These are phyloP conservation scores for Agrotis ipsilon DNA, from an alignment of 2,888 invertebrate genomes.

Conservation along the genomic window DNA sequence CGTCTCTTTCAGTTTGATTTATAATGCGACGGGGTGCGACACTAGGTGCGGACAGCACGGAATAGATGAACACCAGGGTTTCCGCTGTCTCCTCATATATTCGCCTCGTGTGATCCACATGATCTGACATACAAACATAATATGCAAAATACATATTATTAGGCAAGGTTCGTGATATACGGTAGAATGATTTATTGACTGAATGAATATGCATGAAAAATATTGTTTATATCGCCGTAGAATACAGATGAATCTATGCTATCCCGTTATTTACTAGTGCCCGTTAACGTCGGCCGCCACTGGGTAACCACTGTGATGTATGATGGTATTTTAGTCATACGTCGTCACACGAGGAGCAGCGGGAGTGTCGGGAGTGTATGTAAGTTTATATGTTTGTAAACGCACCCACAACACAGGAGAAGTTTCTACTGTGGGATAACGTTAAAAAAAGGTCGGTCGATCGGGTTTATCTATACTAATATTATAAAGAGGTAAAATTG, in stretches of 20 bases:
- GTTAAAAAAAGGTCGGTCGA: too few relatives aligned
- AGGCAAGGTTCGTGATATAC: not conserved
- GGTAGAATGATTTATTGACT: not conserved
- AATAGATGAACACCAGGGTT: conserved; percentile 1
- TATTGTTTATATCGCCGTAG: not conserved
- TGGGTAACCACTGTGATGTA: too few relatives aligned
- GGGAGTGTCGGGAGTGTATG: too few relatives aligned
- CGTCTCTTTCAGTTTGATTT: not conserved
- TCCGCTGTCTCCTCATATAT: conserved; percentile 22
- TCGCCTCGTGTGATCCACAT: conserved; percentile 35
- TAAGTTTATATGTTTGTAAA: too few relatives aligned
- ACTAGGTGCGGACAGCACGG: not conserved
- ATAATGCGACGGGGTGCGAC: not conserved
- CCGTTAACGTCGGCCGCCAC: too few relatives aligned
- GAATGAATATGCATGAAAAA: not conserved
- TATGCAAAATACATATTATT: not conserved
- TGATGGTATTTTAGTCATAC: too few relatives aligned
- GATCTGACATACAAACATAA: not conserved
- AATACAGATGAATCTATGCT: not conserved
- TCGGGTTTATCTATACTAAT: too few relatives aligned
- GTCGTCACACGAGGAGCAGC: too few relatives aligned
- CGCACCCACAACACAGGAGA: too few relatives aligned
- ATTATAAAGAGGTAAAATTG: too few relatives aligned
- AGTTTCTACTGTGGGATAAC: too few relatives aligned
- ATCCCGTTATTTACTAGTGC: not conserved